Percentiles rank a stretch among this genome's conserved stretches.
phyloP scores from a whole-genome alignment of 2,113 vertebrate species.

The Otolemur garnettii region DNA sequence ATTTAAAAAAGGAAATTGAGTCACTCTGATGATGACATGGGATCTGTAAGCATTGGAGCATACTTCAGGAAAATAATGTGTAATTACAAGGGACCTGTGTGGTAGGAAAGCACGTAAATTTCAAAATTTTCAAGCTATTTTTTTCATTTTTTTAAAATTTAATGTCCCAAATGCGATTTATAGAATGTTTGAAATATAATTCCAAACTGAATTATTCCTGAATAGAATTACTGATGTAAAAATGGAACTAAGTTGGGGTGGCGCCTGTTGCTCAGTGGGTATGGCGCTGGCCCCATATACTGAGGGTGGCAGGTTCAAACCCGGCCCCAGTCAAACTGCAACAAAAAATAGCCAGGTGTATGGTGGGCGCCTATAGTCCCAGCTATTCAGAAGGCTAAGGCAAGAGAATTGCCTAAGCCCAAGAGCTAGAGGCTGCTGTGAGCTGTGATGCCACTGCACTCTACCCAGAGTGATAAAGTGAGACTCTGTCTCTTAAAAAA shows the following conservation, averaged over 20 bases:
- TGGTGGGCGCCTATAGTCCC: too few relatives aligned
- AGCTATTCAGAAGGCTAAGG: too few relatives aligned
- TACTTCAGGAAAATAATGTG: background rate
- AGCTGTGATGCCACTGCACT: too few relatives aligned
- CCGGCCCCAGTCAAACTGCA: too few relatives aligned
- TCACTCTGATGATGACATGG: background rate
- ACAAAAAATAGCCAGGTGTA: too few relatives aligned
- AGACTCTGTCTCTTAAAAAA: too few relatives aligned
- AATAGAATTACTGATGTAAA: background rate
- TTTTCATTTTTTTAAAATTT: background rate
- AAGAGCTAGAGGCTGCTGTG: too few relatives aligned
- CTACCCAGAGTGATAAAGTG: too few relatives aligned
- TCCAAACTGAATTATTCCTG: conserved; percentile 11
- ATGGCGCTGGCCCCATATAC: too few relatives aligned
- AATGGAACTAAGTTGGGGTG: conserved; percentile 37
- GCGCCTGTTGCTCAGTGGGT: too few relatives aligned
- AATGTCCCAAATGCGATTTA: background rate
- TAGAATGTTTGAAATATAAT: conserved; percentile 15
- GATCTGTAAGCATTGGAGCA: background rate
- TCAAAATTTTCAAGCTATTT: background rate
- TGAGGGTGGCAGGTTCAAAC: too few relatives aligned
- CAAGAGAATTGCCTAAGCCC: too few relatives aligned
- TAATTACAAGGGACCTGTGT: background rate
- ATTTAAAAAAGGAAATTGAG: conserved; percentile 1
- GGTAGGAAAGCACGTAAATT: background rate